Conservation (phyloP, 2,797 vertebrate genomes). For the Melopsittacus undulatus region DNA sequence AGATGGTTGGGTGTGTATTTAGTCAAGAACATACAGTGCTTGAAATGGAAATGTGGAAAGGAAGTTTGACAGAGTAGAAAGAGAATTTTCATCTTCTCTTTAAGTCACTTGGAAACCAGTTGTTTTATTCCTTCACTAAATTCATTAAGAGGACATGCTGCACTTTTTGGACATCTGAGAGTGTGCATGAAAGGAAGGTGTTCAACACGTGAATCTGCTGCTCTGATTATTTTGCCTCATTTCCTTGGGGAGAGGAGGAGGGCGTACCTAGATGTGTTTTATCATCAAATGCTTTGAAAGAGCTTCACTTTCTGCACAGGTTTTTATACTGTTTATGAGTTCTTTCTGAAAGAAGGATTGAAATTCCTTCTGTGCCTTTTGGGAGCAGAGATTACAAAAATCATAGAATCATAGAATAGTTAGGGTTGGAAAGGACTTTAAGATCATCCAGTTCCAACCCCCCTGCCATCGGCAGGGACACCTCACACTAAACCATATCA, state of each 20-base stretch:
- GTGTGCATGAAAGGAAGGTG: not conserved
- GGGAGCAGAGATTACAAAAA: not conserved
- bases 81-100: not conserved
- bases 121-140: not conserved
- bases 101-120: not conserved
- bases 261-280: not conserved
- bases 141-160: not conserved
- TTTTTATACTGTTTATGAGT: not conserved
- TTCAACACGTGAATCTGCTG: not conserved
- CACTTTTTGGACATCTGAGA: not conserved
- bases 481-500: no score
- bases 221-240: not conserved
- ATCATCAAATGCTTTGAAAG: not conserved
- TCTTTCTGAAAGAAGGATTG: not conserved
- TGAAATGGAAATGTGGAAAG: not conserved
- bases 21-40: not conserved
- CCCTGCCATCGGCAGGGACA: no score
- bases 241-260: fast-evolving
- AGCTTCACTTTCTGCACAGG: not conserved
- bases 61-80: not conserved
- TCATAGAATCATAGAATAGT: no score
- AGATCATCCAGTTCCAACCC: no score
- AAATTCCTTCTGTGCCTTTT: not conserved
- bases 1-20: not conserved
- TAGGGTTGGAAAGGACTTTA: no score